Conservation (phyloP, 2,888 invertebrate species). For the Tetragonula carbonaria region DNA sequence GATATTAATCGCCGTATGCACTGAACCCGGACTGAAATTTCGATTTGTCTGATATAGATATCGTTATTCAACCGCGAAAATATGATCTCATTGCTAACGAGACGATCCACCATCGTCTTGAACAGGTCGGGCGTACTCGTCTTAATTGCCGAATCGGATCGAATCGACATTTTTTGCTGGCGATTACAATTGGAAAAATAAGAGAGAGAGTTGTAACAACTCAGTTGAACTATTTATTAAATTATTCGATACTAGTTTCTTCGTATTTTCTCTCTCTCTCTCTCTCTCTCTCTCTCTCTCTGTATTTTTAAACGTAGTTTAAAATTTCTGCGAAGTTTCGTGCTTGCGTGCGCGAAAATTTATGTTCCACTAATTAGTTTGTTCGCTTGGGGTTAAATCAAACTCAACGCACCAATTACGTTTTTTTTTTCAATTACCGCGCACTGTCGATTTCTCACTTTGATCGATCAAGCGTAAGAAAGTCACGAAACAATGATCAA, state of each 20-base stretch:
- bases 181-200: neutral
- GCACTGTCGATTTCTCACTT: neutral
- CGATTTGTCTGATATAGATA: slow-evolving; percentile 34
- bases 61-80: neutral
- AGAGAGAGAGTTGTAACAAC: neutral
- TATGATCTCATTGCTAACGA: neutral
- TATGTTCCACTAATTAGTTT: neutral
- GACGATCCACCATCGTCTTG: neutral
- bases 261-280: too few species aligned
- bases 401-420: neutral
- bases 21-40: slow-evolving; percentile 10
- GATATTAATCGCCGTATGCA: slow-evolving; percentile 49
- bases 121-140: neutral
- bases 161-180: neutral
- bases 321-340: too few species aligned
- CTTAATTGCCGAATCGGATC: neutral
- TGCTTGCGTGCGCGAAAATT: too few species aligned
- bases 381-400: neutral
- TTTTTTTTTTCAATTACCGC: neutral
- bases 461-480: neutral
- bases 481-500: neutral
- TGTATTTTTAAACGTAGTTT: too few species aligned
- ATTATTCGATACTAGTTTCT: too few species aligned
- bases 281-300: too few species aligned
- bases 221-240: too few species aligned